Evolutionary conservation across 2,888 invertebrate genomes (phyloP), one percentile per base, ranked within the genome.

Genomic region (Phyllotreta cruciferae): DNA sequence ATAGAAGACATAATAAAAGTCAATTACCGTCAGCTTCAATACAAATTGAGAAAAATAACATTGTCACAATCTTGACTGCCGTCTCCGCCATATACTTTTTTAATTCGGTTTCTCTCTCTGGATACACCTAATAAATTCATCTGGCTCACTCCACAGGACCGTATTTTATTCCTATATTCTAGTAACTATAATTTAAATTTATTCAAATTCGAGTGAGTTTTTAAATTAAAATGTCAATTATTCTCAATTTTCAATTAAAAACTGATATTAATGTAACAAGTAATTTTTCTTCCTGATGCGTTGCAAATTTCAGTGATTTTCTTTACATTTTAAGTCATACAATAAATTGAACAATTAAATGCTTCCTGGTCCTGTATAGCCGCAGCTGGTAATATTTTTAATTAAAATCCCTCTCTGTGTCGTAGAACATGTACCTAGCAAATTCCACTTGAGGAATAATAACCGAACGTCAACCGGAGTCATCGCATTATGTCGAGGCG

Each of bases 371-470:
- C 2, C 24, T 24, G 24, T 1, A n/a, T n/a, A 24, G 24, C 1
- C 24, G 4, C 24, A 24, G 24, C 24, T 24, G n/a, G 4, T 24
- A 24, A 24, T 24, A 24, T 24, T 24, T 24, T 24, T 24, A 24
- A 24, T 24, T 24, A 24, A 24, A 24, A 24, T 24, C 49, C 35
- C 49, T 49, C 35, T 24, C 11, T 38, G 38, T 10, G 9, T 37
- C 1, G 24, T 24, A 24, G 24, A 24, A 24, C 24, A 4, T 56
- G 11, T n/a, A 47, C 37, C 9, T 54, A 64, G 67, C 64, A 70
- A 68, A 70, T 64, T 47, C 67, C 68, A 47, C 52, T 64, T 63
- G 58, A 65, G 54, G 60, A 55, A 66, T 68, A 65, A 66, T 65
- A 64, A 68, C 66, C 64, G 62, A 64, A 62, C 62, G 68, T 69